Conservation (phyloP, 1,140 invertebrate genomes). For the Trichogramma pretiosum region DNA sequence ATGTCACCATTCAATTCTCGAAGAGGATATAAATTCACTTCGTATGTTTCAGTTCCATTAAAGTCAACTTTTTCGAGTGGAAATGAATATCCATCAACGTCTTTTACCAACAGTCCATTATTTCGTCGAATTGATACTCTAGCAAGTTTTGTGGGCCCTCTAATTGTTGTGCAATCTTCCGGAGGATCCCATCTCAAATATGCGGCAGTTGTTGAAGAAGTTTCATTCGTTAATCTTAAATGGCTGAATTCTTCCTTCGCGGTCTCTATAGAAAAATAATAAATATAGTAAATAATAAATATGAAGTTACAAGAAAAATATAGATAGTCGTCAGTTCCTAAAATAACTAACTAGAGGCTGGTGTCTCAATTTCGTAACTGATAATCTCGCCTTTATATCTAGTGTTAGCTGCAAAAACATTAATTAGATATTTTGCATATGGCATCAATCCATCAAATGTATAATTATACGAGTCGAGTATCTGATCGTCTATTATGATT, state of each 20-base stretch:
- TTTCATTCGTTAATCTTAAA: neutral
- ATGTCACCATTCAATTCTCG: neutral
- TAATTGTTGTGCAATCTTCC: conserved; percentile 5
- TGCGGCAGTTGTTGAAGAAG: neutral
- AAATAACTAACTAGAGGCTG: too few relatives aligned
- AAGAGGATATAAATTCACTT: conserved; percentile 1
- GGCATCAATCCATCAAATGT: conserved; percentile 4
- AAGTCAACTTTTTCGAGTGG: neutral
- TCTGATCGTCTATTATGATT: too few relatives aligned
- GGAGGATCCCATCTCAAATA: conserved; percentile 8
- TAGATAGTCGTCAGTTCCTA: too few relatives aligned
- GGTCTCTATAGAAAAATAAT: conserved; percentile 4
- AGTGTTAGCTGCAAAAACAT: conserved; percentile 3
- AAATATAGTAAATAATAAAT: too few relatives aligned
- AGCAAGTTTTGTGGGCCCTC: conserved; percentile 8
- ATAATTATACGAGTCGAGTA: too few relatives aligned
- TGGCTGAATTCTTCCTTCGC: too few relatives aligned
- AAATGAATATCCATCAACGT: conserved; percentile 4
- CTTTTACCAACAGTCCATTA: too few relatives aligned
- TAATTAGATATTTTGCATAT: conserved; percentile 6
- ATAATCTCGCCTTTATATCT: too few relatives aligned
- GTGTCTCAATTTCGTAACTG: too few relatives aligned
- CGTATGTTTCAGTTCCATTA: conserved; percentile 1
- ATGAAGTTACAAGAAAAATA: too few relatives aligned
- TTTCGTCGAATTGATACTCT: too few relatives aligned